Percentiles rank a stretch among this genome's conserved stretches.
Conservation (phyloP, 2,888 invertebrate genomes). For the Cheilosia soror region DNA sequence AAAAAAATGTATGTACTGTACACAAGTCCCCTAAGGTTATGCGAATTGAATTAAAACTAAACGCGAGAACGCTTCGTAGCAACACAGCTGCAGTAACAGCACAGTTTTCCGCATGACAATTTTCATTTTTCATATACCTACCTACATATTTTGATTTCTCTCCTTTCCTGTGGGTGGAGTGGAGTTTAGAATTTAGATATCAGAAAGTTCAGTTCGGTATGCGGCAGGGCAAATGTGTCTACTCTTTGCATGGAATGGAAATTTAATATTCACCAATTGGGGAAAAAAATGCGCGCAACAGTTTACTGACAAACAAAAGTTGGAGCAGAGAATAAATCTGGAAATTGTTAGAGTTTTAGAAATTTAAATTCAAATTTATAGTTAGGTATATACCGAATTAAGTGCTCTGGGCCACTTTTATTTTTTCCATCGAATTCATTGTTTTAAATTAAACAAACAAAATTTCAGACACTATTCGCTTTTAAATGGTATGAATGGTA, state of each 20-base stretch:
- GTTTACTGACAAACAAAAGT: neutral
- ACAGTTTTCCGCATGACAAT: conserved; percentile 1
- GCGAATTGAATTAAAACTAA: conserved; percentile 48
- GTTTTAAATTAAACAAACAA: too few relatives aligned
- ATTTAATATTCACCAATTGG: conserved; percentile 29
- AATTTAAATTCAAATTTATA: conserved; percentile 11
- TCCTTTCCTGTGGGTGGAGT: neutral
- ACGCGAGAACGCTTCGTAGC: conserved; percentile 10
- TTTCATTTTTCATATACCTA: neutral
- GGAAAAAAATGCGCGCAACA: conserved; percentile 6
- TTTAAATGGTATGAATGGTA: too few relatives aligned
- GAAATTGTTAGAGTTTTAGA: neutral
- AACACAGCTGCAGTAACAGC: conserved; percentile 29
- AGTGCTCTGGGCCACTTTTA: neutral
- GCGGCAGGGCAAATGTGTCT: conserved; percentile 3
- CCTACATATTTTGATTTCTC: neutral
- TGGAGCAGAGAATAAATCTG: neutral
- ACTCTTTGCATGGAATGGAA: conserved; percentile 5
- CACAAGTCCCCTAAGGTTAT: conserved; percentile 1
- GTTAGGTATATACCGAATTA: neutral
- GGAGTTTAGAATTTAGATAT: neutral
- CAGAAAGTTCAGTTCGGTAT: conserved; percentile 3
- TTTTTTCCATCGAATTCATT: too few relatives aligned
- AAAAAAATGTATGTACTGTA: neutral
- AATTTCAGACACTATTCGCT: too few relatives aligned